Conservation (phyloP, 1,140 invertebrate species). For the Antheraea pernyi region DNA sequence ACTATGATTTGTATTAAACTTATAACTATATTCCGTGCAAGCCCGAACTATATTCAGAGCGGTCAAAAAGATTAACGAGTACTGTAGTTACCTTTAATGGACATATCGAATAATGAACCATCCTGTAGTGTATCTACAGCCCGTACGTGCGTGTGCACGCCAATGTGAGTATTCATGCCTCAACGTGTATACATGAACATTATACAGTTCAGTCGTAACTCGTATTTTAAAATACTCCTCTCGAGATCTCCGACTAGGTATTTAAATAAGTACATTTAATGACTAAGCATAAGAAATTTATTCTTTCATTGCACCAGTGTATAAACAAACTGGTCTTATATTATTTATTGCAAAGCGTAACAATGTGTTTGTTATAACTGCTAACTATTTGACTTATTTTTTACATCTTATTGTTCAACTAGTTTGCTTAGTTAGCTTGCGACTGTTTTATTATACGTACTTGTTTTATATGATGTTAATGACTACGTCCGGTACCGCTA, state of each 20-base stretch:
- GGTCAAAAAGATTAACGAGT: too few relatives aligned
- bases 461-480: too few relatives aligned
- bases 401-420: too few relatives aligned
- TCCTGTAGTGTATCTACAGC: neutral
- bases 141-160: neutral
- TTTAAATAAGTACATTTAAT: constrained; percentile 2
- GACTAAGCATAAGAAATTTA: neutral
- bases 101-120: neutral
- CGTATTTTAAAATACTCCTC: neutral
- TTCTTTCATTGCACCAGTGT: neutral
- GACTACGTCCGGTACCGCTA: too few relatives aligned
- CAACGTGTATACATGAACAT: neutral
- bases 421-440: too few relatives aligned
- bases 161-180: neutral
- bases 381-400: too few relatives aligned
- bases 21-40: too few relatives aligned
- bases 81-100: neutral
- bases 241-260: neutral
- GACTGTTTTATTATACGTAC: too few relatives aligned
- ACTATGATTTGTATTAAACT: too few relatives aligned
- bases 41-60: too few relatives aligned
- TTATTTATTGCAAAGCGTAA: neutral
- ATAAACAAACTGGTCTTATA: neutral
- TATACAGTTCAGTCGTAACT: neutral
- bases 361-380: too few relatives aligned